These are phyloP conservation scores for Andrena bucephala DNA, from an alignment of 2,888 invertebrate species.

Conservation along the genomic window DNA sequence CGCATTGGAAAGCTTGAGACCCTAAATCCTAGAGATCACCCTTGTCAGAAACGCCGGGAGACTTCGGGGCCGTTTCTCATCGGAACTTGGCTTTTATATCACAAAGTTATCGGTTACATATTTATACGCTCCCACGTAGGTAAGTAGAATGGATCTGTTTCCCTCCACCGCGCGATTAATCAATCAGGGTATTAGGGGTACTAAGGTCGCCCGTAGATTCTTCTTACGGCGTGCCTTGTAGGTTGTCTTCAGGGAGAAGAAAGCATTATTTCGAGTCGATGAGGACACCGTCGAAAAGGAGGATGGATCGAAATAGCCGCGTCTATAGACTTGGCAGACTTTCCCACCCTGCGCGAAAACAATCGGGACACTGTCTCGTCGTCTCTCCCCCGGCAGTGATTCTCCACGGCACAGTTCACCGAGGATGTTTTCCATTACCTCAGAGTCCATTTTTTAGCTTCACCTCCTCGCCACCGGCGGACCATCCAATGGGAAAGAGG, in stretches of 20 bases:
- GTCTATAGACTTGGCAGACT: slow-evolving; percentile 41
- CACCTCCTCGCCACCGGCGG: too few species aligned
- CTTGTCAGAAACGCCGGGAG: neutral
- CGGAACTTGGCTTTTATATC: slow-evolving; percentile 6
- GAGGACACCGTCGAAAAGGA: slow-evolving; percentile 14
- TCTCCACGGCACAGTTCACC: slow-evolving; percentile 15
- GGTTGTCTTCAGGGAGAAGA: neutral
- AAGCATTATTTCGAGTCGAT: slow-evolving; percentile 42
- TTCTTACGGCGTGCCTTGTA: neutral
- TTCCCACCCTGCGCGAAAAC: slow-evolving; percentile 34
- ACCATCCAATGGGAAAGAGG: neutral
- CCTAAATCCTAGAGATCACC: neutral
- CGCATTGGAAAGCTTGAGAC: neutral
- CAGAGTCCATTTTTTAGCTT: slow-evolving; percentile 22
- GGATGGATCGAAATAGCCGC: slow-evolving; percentile 15
- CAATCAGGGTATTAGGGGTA: slow-evolving; percentile 6
- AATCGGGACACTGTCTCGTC: slow-evolving; percentile 34
- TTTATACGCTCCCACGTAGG: slow-evolving; percentile 1
- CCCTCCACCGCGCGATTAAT: slow-evolving; percentile 24
- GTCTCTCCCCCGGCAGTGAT: slow-evolving; percentile 21
- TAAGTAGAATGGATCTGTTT: slow-evolving; percentile 12
- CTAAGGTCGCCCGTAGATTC: neutral
- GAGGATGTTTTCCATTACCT: slow-evolving; percentile 3
- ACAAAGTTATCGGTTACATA: slow-evolving; percentile 2
- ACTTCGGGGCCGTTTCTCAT: neutral